These are phyloP conservation scores for Nasonovia ribisnigri DNA, from an alignment of 2,888 invertebrate species.

Conservation along the genomic window DNA sequence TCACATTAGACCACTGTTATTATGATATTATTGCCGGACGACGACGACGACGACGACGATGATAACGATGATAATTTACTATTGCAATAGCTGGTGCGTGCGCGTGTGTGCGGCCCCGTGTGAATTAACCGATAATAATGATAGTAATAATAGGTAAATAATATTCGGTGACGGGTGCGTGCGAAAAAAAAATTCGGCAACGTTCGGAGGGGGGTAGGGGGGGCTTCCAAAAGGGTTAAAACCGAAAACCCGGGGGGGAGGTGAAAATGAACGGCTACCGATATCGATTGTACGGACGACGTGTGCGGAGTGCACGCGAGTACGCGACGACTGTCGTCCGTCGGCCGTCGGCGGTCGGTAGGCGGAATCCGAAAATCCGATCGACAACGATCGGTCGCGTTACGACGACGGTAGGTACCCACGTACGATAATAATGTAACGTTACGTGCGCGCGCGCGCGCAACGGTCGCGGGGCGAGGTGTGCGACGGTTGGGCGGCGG, in stretches of 20 bases:
- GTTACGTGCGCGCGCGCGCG: background rate
- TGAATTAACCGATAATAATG: background rate
- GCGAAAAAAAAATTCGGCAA: background rate
- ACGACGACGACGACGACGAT: background rate
- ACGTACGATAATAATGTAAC: background rate
- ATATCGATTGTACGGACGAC: background rate
- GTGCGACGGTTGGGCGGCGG: background rate
- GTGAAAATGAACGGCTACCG: background rate
- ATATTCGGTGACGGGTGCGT: background rate
- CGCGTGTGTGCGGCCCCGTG: background rate
- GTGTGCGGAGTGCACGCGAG: background rate
- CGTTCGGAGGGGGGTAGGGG: background rate
- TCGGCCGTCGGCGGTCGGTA: background rate
- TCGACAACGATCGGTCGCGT: background rate
- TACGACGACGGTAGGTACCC: background rate
- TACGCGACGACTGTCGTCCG: background rate
- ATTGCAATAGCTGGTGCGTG: background rate
- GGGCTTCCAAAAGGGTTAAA: background rate
- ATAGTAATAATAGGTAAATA: background rate
- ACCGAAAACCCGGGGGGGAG: background rate
- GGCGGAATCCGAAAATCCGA: slow-evolving; percentile 9
- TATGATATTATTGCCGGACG: background rate
- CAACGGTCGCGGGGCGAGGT: background rate
- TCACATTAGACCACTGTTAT: background rate
- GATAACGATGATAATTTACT: background rate